Conservation (phyloP, 2,113 vertebrate genomes). For the Pseudorasbora parva region DNA sequence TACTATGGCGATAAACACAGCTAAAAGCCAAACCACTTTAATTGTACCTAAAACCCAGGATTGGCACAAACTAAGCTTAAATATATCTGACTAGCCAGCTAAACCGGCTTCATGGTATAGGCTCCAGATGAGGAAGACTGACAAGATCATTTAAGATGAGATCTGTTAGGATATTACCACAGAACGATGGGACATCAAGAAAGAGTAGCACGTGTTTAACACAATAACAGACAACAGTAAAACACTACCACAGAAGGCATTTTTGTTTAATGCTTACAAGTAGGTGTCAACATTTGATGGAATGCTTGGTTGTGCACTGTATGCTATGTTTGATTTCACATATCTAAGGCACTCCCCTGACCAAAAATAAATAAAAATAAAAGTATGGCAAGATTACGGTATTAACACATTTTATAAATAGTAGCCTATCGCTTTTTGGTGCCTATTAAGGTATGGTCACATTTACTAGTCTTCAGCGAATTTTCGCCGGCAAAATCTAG, state of each 20-base stretch:
- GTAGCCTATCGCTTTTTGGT: neutral
- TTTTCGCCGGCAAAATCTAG: neutral
- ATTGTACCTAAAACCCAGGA: no score
- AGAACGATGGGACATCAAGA: neutral
- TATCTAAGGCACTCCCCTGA: conserved; percentile 28
- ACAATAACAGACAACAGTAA: neutral
- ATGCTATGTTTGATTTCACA: neutral
- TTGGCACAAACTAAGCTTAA: no score
- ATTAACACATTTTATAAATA: neutral
- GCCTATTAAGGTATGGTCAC: neutral
- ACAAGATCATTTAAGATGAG: neutral
- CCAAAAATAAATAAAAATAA: neutral
- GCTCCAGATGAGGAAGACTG: neutral
- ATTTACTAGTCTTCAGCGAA: neutral
- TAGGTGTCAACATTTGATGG: neutral
- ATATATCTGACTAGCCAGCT: no score
- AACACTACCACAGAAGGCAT: neutral
- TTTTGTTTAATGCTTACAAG: conserved; percentile 6
- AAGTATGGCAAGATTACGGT: neutral
- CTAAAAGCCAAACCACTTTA: no score
- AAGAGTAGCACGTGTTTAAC: neutral
- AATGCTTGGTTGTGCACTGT: neutral
- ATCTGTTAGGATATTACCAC: neutral
- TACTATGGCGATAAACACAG: no score
- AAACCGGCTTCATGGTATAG: no score